These are phyloP conservation scores for Piaya cayana DNA, from an alignment of 2,113 vertebrate species.

Conservation along the genomic window DNA sequence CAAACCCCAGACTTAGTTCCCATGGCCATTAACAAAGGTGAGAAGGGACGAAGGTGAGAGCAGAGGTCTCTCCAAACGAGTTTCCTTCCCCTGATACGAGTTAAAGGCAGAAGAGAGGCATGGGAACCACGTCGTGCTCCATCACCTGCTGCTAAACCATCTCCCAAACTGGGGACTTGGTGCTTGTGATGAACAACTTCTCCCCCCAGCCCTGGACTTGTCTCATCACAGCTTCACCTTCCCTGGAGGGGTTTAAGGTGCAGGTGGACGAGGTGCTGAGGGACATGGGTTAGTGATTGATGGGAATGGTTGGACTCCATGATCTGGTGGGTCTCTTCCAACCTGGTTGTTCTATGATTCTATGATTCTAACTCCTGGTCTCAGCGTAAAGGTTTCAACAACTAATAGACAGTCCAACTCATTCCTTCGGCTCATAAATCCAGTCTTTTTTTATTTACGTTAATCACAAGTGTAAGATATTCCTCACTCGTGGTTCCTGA, in stretches of 20 bases:
- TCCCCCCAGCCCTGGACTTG: neutral
- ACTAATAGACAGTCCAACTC: too few relatives aligned
- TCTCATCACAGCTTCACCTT: neutral
- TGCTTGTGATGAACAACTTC: neutral
- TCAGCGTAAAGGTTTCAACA: too few relatives aligned
- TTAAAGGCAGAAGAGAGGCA: neutral
- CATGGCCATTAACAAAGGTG: neutral
- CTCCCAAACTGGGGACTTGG: rapidly evolving
- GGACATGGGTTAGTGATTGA: too few relatives aligned
- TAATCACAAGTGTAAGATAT: neutral
- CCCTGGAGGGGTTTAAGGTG: too few relatives aligned
- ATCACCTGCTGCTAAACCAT: neutral
- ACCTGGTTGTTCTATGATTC: too few relatives aligned
- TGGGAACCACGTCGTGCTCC: rapidly evolving
- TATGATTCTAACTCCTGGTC: too few relatives aligned
- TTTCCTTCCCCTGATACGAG: neutral
- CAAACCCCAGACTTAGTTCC: neutral
- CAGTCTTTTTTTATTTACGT: neutral
- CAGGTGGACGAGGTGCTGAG: too few relatives aligned
- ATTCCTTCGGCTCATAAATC: neutral
- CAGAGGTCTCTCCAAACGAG: neutral
- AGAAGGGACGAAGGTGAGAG: neutral
- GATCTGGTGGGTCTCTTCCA: too few relatives aligned
- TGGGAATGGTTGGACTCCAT: too few relatives aligned
- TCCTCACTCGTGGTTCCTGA: rapidly evolving